These are phyloP conservation scores for Phrynocephalus forsythii DNA, from an alignment of 2,797 vertebrate species.

Conservation along the genomic window DNA sequence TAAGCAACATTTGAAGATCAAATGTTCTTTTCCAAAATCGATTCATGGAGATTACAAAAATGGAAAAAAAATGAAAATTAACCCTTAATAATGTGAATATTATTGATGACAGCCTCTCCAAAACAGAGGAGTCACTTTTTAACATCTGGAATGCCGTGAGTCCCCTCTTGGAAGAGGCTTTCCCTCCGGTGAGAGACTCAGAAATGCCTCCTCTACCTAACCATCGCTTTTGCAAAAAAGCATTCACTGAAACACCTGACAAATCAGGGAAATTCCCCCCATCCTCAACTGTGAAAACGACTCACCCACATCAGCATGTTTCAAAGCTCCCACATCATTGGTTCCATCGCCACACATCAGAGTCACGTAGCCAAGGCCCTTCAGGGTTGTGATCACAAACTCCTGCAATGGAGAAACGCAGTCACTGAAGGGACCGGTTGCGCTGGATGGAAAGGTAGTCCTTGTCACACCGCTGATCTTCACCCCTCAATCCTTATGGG, in stretches of 20 bases:
- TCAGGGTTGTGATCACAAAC: conserved; percentile 94
- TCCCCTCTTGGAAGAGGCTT: background rate
- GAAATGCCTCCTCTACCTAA: background rate
- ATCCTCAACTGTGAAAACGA: background rate
- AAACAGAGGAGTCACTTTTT: background rate
- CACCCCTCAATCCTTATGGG: background rate
- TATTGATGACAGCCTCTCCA: too few relatives aligned
- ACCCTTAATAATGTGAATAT: background rate
- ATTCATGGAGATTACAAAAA: background rate
- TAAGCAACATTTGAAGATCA: background rate
- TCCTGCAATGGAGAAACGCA: conserved; percentile 79
- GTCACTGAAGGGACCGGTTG: background rate
- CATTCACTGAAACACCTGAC: background rate
- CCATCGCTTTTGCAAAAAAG: background rate
- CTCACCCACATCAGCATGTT: conserved; percentile 96
- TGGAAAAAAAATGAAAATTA: background rate
- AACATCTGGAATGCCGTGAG: background rate
- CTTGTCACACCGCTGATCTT: background rate
- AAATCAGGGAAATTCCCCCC: background rate
- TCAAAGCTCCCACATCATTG: conserved; percentile 96
- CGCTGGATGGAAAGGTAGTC: too few relatives aligned
- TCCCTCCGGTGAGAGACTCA: background rate
- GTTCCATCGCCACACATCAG: conserved; percentile 99
- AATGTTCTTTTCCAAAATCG: background rate
- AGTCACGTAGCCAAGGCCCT: conserved; percentile 91